Conservation (phyloP, 1,140 invertebrate species). For the Drosophila kikkawai region DNA sequence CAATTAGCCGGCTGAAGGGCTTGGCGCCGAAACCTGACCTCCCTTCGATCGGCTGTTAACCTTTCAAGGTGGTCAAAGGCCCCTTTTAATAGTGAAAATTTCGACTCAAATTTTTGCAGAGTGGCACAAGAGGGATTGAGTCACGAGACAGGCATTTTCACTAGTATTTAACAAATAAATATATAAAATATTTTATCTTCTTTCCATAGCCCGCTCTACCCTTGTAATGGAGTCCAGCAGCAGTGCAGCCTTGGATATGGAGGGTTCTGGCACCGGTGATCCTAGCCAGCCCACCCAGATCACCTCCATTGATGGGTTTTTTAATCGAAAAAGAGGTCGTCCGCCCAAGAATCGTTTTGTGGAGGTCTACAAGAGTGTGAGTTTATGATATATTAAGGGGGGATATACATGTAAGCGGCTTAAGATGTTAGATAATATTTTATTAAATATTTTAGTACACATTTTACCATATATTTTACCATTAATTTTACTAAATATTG, state of each 20-base stretch:
- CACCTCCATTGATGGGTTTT: conserved; percentile 85
- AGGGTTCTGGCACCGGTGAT: background rate
- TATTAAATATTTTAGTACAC: too few species aligned
- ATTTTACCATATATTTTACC: too few species aligned
- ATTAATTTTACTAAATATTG: too few species aligned
- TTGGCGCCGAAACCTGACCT: conserved; percentile 63
- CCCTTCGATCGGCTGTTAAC: conserved; percentile 45
- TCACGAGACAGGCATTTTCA: conserved; percentile 24
- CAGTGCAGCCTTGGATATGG: conserved; percentile 30
- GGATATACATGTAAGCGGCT: too few species aligned
- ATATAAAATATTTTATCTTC: too few species aligned
- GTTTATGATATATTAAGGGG: conserved; percentile 63
- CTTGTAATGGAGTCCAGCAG: conserved; percentile 29
- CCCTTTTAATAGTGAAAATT: conserved; percentile 19
- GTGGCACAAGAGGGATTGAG: conserved; percentile 23
- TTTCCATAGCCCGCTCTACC: background rate
- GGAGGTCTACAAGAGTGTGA: conserved; percentile 93
- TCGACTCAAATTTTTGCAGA: conserved; percentile 44
- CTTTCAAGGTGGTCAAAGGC: conserved; percentile 58
- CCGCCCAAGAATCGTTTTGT: conserved; percentile 97
- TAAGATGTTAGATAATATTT: too few species aligned
- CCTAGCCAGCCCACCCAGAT: conserved; percentile 66
- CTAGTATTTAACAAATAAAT: too few species aligned
- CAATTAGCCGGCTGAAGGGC: conserved; percentile 11
- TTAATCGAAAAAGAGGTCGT: conserved; percentile 94